A percentile compares a stretch with the other conserved stretches of the same genome.
Evolutionary conservation across 1,140 invertebrate species (phyloP).

Genomic region (Octopus sinensis): DNA sequence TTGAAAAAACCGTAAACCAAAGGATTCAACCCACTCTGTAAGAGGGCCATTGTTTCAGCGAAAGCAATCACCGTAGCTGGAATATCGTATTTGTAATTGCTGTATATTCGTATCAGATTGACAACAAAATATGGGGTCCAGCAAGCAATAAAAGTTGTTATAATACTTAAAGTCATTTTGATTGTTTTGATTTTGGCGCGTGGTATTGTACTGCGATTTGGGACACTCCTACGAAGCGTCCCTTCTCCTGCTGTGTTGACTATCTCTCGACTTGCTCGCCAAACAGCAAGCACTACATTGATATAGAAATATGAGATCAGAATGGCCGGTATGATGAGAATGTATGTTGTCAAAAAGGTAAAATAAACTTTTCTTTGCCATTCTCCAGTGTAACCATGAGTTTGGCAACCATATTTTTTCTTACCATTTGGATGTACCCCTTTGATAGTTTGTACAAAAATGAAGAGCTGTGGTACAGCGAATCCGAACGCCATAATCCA

Average conservation of each 20-base stretch:
- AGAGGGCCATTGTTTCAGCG: constrained; percentile 55
- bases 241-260: constrained; percentile 14
- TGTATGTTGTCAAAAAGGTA: constrained; percentile 55
- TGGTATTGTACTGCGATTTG: constrained; percentile 43
- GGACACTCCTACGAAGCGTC: constrained; percentile 36
- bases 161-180: constrained; percentile 59
- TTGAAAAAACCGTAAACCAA: constrained; percentile 59
- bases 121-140: constrained; percentile 60
- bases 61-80: constrained; percentile 50
- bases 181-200: constrained; percentile 59
- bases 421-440: constrained; percentile 36
- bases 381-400: constrained; percentile 55
- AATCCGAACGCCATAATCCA: constrained; percentile 58
- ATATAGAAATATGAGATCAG: constrained; percentile 59
- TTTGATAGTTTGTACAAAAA: constrained; percentile 52
- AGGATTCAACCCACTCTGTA: constrained; percentile 59
- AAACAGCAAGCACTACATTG: constrained; percentile 55
- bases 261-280: constrained; percentile 34
- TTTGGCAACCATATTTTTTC: constrained; percentile 49
- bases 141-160: constrained; percentile 56
- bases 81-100: constrained; percentile 53
- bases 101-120: constrained; percentile 55
- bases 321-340: constrained; percentile 55
- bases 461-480: constrained; percentile 59
- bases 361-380: constrained; percentile 60